A percentile compares a stretch with the other conserved stretches of the same genome.
Conservation (phyloP, 2,113 vertebrate species). For the Seriola quinqueradiata region DNA sequence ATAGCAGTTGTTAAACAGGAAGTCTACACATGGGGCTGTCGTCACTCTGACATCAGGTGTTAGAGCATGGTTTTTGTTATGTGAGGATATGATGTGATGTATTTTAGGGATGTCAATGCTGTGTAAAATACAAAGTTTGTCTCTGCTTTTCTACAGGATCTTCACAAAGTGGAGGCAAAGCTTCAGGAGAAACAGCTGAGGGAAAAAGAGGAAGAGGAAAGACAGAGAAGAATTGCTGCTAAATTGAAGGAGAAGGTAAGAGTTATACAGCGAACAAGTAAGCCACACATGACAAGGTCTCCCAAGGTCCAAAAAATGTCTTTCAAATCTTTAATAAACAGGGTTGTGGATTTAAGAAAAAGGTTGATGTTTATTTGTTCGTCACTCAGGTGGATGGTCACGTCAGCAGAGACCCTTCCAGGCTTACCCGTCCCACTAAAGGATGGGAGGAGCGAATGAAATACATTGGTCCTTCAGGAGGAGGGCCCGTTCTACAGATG, state of each 20-base stretch:
- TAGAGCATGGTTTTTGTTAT: not conserved
- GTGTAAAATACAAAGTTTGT: not conserved
- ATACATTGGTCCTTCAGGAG: conserved; percentile 72
- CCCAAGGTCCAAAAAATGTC: not conserved
- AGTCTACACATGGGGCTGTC: not conserved
- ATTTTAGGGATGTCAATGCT: not conserved
- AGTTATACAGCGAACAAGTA: not conserved
- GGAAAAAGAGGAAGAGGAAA: conserved; percentile 84
- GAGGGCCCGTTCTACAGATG: conserved; percentile 70
- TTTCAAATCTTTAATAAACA: not conserved
- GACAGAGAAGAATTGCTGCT: conserved; percentile 83
- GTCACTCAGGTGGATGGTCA: conserved; percentile 83
- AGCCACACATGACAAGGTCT: not conserved
- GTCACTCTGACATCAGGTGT: not conserved
- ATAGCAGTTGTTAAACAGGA: not conserved
- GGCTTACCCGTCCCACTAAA: conserved; percentile 82
- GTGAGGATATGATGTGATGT: not conserved
- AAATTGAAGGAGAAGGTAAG: conserved; percentile 90
- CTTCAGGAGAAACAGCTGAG: conserved; percentile 84
- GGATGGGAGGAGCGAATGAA: conserved; percentile 85
- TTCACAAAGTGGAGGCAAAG: conserved; percentile 86
- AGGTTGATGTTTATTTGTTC: conserved; percentile 20
- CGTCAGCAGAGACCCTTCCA: conserved; percentile 80
- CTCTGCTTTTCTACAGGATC: conserved; percentile 83
- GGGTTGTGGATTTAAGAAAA: not conserved